phyloP scores from a whole-genome alignment of 1,140 invertebrate species.

The Halesus radiatus region DNA sequence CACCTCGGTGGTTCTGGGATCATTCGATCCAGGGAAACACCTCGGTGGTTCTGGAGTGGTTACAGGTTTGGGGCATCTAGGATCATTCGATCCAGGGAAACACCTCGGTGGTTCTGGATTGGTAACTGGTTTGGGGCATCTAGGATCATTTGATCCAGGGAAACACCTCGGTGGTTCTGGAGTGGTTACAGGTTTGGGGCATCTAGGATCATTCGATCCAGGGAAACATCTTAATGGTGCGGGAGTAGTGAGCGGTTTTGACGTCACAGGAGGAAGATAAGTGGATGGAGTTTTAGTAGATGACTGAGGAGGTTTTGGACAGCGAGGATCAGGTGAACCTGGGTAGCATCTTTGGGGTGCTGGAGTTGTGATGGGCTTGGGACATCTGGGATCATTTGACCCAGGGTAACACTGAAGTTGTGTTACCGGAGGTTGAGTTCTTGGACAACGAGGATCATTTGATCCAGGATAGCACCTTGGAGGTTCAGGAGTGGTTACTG shows the following conservation, averaged over 20 bases:
- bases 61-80: conserved; percentile 56
- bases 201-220: conserved; percentile 67
- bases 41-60: too few relatives aligned
- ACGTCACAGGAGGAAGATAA: not conserved
- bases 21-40: too few relatives aligned
- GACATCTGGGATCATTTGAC: conserved; percentile 60
- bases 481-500: conserved; percentile 50
- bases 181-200: conserved; percentile 19
- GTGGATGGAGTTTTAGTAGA: conserved; percentile 53
- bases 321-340: conserved; percentile 62
- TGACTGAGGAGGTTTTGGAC: conserved; percentile 55
- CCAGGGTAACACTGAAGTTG: conserved; percentile 41
- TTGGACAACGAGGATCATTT: conserved; percentile 57
- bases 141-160: conserved; percentile 61
- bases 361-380: conserved; percentile 38
- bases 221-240: conserved; percentile 61
- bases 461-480: conserved; percentile 61
- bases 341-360: conserved; percentile 54
- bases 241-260: conserved; percentile 31
- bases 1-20: not conserved
- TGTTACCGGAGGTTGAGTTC: conserved; percentile 9
- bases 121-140: conserved; percentile 51
- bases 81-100: conserved; percentile 60
- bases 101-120: conserved; percentile 59
- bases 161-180: conserved; percentile 59